Evolutionary conservation across 1,140 invertebrate species (phyloP).

Genomic region (Leptoteleia sp.): DNA sequence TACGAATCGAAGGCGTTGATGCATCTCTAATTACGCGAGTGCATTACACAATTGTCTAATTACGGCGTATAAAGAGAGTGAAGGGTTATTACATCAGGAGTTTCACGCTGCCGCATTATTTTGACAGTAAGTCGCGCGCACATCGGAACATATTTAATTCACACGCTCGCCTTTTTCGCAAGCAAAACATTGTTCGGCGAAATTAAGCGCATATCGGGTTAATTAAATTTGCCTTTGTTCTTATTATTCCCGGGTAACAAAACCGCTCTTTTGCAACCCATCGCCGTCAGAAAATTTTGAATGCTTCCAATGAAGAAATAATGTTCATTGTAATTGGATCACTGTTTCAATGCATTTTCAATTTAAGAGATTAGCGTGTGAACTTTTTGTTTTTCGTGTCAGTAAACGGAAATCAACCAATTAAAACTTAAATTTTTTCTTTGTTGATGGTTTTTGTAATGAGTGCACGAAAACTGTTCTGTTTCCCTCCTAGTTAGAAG

Average conservation of each 20-base stretch:
- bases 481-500: too few relatives aligned
- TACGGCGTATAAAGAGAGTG: slow-evolving; percentile 42
- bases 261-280: slow-evolving; percentile 18
- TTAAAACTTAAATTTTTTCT: too few relatives aligned
- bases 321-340: too few relatives aligned
- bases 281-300: too few relatives aligned
- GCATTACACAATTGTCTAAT: slow-evolving; percentile 70
- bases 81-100: slow-evolving; percentile 61
- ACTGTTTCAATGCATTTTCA: too few relatives aligned
- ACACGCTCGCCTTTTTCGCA: slow-evolving; percentile 55
- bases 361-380: too few relatives aligned
- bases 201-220: slow-evolving; percentile 22
- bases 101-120: slow-evolving; percentile 67
- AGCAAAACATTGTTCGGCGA: slow-evolving; percentile 39
- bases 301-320: too few relatives aligned
- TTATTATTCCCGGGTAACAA: slow-evolving; percentile 13
- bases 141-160: slow-evolving; percentile 33
- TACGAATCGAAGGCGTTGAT: slow-evolving; percentile 2
- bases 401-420: too few relatives aligned
- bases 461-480: too few relatives aligned
- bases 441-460: too few relatives aligned
- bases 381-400: too few relatives aligned
- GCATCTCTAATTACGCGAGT: slow-evolving; percentile 31
- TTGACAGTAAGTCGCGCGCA: slow-evolving; percentile 49
- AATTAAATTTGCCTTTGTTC: slow-evolving; percentile 43